Percentiles rank a stretch among this genome's conserved stretches.
Conservation (phyloP, 2,888 invertebrate genomes). For the Pseudanteris insignis region DNA sequence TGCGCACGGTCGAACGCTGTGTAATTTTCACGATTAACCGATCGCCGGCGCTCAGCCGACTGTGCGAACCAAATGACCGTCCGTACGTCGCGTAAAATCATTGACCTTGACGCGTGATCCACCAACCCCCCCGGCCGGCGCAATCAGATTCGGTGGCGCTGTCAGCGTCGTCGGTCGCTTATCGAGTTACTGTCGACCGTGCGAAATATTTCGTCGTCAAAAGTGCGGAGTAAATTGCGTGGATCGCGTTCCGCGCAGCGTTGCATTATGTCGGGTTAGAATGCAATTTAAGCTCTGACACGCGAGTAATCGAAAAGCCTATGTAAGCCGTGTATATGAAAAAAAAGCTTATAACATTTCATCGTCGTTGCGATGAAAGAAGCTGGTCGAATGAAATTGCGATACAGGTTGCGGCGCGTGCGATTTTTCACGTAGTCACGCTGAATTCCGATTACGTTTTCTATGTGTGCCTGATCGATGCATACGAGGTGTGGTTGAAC, state of each 20-base stretch:
- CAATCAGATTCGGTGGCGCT: conserved; percentile 2
- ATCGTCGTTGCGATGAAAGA: too few species aligned
- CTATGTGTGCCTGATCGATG: too few species aligned
- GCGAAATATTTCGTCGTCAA: too few species aligned
- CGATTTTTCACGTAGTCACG: too few species aligned
- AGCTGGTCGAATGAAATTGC: too few species aligned
- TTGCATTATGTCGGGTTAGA: not conserved
- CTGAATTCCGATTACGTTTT: too few species aligned
- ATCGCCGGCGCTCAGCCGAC: conserved; percentile 50
- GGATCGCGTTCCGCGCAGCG: not conserved
- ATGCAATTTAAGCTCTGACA: too few species aligned
- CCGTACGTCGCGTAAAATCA: conserved; percentile 47
- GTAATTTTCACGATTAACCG: conserved; percentile 52
- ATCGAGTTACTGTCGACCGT: not conserved
- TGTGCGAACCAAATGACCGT: conserved; percentile 52
- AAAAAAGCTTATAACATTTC: too few species aligned
- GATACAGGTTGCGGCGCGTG: too few species aligned
- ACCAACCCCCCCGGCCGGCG: conserved; percentile 22
- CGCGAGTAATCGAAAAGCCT: too few species aligned
- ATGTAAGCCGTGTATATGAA: too few species aligned
- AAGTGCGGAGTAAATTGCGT: not conserved
- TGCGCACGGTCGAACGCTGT: conserved; percentile 18
- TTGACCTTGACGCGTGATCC: conserved; percentile 48
- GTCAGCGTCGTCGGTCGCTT: not conserved
- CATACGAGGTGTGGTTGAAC: too few species aligned